Base-by-base conservation (phyloP, 2,113 vertebrate genomes). In the Anthoscopus minutus region DNA sequence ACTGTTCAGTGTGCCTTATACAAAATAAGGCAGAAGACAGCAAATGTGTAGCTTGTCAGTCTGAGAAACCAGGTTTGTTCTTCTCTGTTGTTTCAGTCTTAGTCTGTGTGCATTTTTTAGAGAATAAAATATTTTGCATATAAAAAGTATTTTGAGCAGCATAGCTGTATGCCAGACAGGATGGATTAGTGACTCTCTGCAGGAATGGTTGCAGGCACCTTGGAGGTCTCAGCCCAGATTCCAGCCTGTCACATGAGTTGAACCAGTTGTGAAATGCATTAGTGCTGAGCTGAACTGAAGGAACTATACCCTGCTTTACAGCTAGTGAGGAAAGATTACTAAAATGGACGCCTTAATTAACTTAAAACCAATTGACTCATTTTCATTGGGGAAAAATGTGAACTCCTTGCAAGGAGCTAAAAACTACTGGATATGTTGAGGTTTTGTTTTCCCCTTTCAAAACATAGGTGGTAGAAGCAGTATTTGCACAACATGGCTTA, bases 1-100 rank as follows among this genome's bases (percentile, higher is more conserved):
- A 99, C 18, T 99, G 99, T 97, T 97, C 98, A 1, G 96, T 98
- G 79, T 99, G 99, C 98, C 97, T 97, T 95, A 74, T 99, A 85
- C 97, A 93, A 92, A 99, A 99, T 96, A 99, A 98, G 92, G 98
- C 98, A 72, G 98, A 98, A 80, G 98, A 99, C 92, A 95, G 94
- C 89, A 97, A 98, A 94, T 99, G 99, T 98, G 97, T 99, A 85
- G 97, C 98, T 96, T 99, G 99, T 97, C 98, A 98, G 87, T 89
- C 98, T 31, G 94, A 97, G 88, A 99, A 99, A 97, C 98, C 98
- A 94, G 99, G 98, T 98, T 92, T 9, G 96, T 97, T 80, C 10
- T 77, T 61, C 35, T 73, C 14, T 12, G 0, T 83, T 81, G 24
- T 73, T 94, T 91, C 61, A 50, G 0, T 69, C 28, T 58, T 38